Conservation (phyloP, 1,140 invertebrate genomes). For the Centruroides vittatus region DNA sequence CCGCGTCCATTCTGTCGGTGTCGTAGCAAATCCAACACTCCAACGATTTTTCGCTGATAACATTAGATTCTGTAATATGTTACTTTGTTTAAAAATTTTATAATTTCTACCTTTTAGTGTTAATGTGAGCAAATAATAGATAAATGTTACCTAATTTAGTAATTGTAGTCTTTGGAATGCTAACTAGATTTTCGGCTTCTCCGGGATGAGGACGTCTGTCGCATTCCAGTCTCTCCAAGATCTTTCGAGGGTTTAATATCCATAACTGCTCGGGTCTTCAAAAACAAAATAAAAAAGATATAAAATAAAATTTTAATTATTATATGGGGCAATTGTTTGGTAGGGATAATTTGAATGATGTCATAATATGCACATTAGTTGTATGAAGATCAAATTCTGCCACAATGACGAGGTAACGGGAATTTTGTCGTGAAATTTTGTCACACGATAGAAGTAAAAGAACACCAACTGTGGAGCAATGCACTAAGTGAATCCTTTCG, state of each 20-base stretch:
- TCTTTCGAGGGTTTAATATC: slow-evolving; percentile 78
- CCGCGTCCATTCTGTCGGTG: slow-evolving; percentile 50
- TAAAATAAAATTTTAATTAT: too few relatives aligned
- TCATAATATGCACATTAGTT: too few relatives aligned
- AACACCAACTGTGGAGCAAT: too few relatives aligned
- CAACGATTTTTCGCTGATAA: not conserved
- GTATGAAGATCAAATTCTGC: too few relatives aligned
- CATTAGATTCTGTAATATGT: not conserved
- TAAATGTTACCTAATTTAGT: not conserved
- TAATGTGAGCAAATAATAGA: not conserved
- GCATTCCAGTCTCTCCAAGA: slow-evolving; percentile 41
- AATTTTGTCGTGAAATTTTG: too few relatives aligned
- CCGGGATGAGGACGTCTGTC: not conserved
- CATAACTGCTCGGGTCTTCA: slow-evolving; percentile 65
- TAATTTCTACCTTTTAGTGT: not conserved
- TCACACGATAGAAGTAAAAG: too few relatives aligned
- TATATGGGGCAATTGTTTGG: too few relatives aligned
- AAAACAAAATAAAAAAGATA: too few relatives aligned
- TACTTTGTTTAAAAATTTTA: not conserved
- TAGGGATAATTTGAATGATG: too few relatives aligned
- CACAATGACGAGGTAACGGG: too few relatives aligned
- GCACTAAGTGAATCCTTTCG: too few relatives aligned
- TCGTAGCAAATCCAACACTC: slow-evolving; percentile 94
- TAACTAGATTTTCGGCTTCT: not conserved
- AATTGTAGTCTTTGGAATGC: not conserved